Evolutionary conservation across 2,113 vertebrate genomes (phyloP), one percentile per base, ranked within the genome.

Genomic region (Irena cyanogastra): DNA sequence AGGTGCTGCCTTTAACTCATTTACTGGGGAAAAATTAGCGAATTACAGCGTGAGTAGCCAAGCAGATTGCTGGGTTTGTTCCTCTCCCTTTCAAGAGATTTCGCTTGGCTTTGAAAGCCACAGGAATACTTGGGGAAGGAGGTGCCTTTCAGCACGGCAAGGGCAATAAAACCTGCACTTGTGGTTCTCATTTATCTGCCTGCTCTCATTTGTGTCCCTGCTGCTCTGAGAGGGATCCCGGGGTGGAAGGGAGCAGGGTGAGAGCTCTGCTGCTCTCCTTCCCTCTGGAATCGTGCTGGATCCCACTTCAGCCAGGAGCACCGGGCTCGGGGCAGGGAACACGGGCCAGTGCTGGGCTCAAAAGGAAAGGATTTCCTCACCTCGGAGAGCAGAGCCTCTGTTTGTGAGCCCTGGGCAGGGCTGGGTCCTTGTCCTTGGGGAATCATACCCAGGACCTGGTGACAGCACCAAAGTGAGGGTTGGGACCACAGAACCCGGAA

Each of bases 271-370:
- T 44, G 21, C 44, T 33, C 78, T 53, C 33, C 59, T 83, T 60
- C 3, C 1, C 66, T 28, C 44, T 8, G 21, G n/a, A 64, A 44
- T 68, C 39, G 35, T 15, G 30, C 33, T 60, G 27, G 41, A 41
- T 71, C 63, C 45, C n/a, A 24, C 24, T 53, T 49, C 5, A 41
- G 16, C 8, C 21, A 9, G 11, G 27, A 57, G 6, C 37, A 4
- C n/a, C 16, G 35, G 6, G 10, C 1, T 0, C 0, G 1, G 47
- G 19, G 19, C 39, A 64, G 59, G 50, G 50, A 49, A 16, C 3
- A 14, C 4, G 60, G 26, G 11, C 2, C 49, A 9, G 50, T 0
- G 41, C 26, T 9, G 61, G 19, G 7, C 10, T 26, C 20, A 9
- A 4, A 23, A 24, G 20, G 8, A 5, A 56, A 65, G 26, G 3